Conservation (phyloP, 1,140 invertebrate genomes). For the Tetramorium parvispinum region DNA sequence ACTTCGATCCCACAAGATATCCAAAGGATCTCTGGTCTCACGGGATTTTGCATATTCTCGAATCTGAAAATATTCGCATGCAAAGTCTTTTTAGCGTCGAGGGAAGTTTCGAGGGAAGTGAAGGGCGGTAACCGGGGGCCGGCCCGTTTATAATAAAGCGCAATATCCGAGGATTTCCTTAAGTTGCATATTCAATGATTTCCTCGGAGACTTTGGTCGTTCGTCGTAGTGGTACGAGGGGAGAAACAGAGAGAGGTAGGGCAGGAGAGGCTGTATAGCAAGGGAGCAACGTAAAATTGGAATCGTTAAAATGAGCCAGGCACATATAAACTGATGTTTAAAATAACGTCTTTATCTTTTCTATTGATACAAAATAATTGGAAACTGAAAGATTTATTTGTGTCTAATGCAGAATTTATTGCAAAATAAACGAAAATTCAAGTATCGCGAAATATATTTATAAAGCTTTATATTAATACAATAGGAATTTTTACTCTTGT, state of each 20-base stretch:
- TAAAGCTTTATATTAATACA: neutral
- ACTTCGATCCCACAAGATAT: conserved; percentile 40
- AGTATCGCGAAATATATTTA: neutral
- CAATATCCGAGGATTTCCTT: conserved; percentile 87
- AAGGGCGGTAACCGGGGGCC: conserved; percentile 27
- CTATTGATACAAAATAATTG: neutral
- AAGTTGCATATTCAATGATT: conserved; percentile 90
- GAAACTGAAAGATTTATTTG: neutral
- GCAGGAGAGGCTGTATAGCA: conserved; percentile 43
- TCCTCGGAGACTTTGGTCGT: conserved; percentile 87
- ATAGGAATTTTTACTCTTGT: neutral
- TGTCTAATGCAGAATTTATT: neutral
- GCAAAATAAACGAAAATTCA: neutral
- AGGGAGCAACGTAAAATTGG: conserved; percentile 75
- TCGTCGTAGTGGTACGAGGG: conserved; percentile 54
- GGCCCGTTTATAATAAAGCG: conserved; percentile 85
- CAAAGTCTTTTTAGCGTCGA: conserved; percentile 72
- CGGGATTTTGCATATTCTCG: conserved; percentile 82
- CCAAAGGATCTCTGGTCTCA: conserved; percentile 68
- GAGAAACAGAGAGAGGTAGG: conserved; percentile 38
- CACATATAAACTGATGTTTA: conserved; percentile 10
- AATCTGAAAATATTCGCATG: conserved; percentile 84
- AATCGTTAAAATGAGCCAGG: conserved; percentile 76
- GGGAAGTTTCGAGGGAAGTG: conserved; percentile 36
- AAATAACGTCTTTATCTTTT: conserved; percentile 3